phyloP scores from a whole-genome alignment of 2,113 vertebrate genomes.

The Myiozetetes cayanensis region DNA sequence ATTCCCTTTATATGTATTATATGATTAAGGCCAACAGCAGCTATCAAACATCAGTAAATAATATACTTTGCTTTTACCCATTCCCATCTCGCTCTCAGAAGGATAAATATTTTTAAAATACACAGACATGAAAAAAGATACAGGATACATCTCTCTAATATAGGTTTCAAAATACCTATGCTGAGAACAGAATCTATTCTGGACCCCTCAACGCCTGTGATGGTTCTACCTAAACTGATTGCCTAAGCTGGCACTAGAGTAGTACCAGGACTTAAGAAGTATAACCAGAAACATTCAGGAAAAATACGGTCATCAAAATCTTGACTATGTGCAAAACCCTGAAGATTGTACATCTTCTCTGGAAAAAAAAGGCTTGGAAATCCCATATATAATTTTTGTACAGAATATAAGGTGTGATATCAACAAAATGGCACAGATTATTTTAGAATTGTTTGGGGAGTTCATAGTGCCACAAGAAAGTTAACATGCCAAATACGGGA shows the following conservation, averaged over 20 bases:
- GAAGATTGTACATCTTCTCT: neutral
- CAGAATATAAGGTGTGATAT: neutral
- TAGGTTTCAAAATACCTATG: neutral
- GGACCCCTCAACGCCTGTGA: neutral
- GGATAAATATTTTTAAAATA: neutral
- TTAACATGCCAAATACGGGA: neutral
- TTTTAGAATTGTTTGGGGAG: neutral
- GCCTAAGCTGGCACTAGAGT: neutral
- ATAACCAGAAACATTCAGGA: neutral
- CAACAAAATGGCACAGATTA: neutral
- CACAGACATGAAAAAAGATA: neutral
- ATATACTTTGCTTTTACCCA: neutral
- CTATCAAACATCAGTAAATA: neutral
- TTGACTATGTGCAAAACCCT: neutral
- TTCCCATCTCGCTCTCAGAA: neutral
- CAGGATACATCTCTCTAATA: neutral
- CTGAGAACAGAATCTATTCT: neutral
- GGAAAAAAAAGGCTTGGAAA: neutral
- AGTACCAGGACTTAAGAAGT: neutral
- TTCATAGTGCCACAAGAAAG: neutral
- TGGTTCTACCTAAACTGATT: neutral
- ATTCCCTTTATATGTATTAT: neutral
- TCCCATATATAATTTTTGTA: neutral
- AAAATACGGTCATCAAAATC: neutral
- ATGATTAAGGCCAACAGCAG: neutral